A percentile compares a stretch with the other conserved stretches of the same genome.
phyloP scores from a whole-genome alignment of 2,797 vertebrate genomes.

The Lindbergichthys nudifrons region DNA sequence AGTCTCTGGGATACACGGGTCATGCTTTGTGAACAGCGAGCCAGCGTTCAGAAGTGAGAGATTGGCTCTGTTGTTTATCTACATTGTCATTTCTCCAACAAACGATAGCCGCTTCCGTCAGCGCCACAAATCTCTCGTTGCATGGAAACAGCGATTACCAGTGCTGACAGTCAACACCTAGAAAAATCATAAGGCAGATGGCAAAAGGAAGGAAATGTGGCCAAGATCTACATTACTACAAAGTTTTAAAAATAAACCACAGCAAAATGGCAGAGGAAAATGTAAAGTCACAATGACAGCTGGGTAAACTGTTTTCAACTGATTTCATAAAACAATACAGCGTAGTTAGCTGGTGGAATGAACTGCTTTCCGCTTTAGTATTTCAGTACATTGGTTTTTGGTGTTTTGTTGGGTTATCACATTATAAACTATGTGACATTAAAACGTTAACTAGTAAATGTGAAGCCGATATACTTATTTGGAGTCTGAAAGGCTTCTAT shows the following conservation, averaged over 20 bases:
- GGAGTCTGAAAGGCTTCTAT: background rate
- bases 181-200: conserved; percentile 44
- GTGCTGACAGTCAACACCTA: conserved; percentile 17
- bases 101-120: conserved; percentile 27
- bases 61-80: conserved; percentile 35
- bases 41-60: conserved; percentile 10
- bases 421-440: background rate
- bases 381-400: background rate
- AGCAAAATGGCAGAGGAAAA: conserved; percentile 7
- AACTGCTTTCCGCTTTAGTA: background rate
- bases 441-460: background rate
- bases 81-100: conserved; percentile 31
- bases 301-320: conserved; percentile 21
- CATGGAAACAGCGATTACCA: conserved; percentile 42
- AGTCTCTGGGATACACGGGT: conserved; percentile 25
- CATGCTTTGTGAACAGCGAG: conserved; percentile 24
- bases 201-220: conserved; percentile 28
- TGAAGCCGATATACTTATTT: background rate
- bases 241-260: conserved; percentile 34
- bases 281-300: conserved; percentile 10
- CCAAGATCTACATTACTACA: conserved; percentile 41
- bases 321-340: background rate
- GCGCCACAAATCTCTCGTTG: conserved; percentile 23
- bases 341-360: background rate
- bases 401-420: background rate